These are phyloP conservation scores for Saccopteryx bilineata DNA, from an alignment of 2,113 vertebrate genomes.

Conservation along the genomic window DNA sequence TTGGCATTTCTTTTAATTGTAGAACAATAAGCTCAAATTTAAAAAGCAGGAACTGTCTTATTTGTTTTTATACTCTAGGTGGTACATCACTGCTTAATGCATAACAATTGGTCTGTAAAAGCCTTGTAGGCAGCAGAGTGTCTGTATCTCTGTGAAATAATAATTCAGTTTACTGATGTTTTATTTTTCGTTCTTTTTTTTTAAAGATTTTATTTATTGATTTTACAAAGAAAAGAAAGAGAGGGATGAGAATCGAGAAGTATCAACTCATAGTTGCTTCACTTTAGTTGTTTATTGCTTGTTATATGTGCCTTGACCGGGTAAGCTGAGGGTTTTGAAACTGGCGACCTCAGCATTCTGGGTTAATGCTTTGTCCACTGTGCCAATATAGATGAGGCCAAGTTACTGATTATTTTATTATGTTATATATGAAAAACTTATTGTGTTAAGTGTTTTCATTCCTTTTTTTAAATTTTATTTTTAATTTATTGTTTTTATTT, in stretches of 20 bases:
- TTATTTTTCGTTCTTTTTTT: not conserved
- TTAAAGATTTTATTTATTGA: too few species aligned
- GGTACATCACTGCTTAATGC: not conserved
- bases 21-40: not conserved
- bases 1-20: slow-evolving; percentile 49
- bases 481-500: not conserved
- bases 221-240: too few species aligned
- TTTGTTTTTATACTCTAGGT: slow-evolving; percentile 2
- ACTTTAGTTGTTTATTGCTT: too few species aligned
- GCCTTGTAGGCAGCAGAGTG: not conserved
- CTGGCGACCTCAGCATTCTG: too few species aligned
- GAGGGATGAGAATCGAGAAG: too few species aligned
- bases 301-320: too few species aligned
- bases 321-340: too few species aligned
- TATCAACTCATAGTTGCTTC: too few species aligned
- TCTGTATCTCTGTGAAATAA: not conserved
- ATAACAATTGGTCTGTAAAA: slow-evolving; percentile 5
- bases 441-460: not conserved
- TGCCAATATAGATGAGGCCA: too few species aligned
- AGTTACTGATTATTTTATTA: not conserved
- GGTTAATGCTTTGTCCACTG: too few species aligned
- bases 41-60: not conserved
- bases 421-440: not conserved
- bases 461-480: too few species aligned
- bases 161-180: not conserved